A percentile compares a stretch with the other conserved stretches of the same genome.
These are phyloP conservation scores for Dipodomys ordii DNA, from an alignment of 2,113 vertebrate species.

Conservation along the genomic window DNA sequence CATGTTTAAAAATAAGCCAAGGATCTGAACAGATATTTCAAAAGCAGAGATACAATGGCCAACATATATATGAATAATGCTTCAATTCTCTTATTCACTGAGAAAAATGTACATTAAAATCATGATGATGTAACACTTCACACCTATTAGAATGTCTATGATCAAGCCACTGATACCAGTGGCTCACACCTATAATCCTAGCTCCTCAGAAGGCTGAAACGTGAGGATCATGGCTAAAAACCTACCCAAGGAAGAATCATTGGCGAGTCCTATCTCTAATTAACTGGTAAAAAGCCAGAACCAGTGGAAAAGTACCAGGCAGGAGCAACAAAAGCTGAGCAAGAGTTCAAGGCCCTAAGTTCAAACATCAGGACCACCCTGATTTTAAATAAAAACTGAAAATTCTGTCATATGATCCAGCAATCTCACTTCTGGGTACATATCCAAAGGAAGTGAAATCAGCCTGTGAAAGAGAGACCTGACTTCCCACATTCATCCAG, in stretches of 20 bases:
- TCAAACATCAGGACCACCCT: no score
- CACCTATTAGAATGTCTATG: not conserved
- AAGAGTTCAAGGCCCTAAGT: no score
- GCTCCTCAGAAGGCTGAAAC: no score
- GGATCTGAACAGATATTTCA: not conserved
- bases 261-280: not conserved
- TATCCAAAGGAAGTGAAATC: not conserved
- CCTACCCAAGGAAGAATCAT: no score
- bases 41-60: not conserved
- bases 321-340: no score
- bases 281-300: not conserved
- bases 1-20: not conserved
- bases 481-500: not conserved
- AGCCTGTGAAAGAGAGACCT: not conserved
- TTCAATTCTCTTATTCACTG: not conserved
- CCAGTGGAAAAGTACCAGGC: no score
- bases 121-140: not conserved
- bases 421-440: not conserved
- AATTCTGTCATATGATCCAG: not conserved
- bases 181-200: not conserved
- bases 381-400: not conserved
- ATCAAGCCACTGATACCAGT: not conserved
- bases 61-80: not conserved
- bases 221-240: no score
- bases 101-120: not conserved